A percentile compares a stretch with the other conserved stretches of the same genome.
Conservation (phyloP, 2,113 vertebrate genomes). For the Brachirus orientalis region DNA sequence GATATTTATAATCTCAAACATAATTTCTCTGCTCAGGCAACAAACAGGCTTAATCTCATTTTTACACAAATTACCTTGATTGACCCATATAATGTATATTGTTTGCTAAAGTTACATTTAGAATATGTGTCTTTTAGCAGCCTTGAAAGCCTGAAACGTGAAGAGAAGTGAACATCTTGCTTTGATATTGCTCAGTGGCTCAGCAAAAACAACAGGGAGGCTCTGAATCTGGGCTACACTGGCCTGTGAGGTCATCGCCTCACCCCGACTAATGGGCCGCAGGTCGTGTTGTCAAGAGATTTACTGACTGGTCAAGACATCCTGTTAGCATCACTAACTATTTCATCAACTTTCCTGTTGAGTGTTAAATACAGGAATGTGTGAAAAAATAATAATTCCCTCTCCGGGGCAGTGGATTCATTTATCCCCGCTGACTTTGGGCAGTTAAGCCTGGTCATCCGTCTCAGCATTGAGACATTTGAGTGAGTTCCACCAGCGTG, state of each 20-base stretch:
- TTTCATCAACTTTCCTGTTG: constrained; percentile 46
- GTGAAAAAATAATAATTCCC: constrained; percentile 32
- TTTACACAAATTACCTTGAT: no score
- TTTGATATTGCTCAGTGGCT: constrained; percentile 53
- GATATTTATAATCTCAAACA: not conserved
- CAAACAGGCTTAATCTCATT: no score
- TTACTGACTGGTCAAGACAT: constrained; percentile 62
- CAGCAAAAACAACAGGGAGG: constrained; percentile 48
- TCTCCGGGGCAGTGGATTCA: constrained; percentile 3
- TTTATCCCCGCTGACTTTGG: constrained; percentile 49
- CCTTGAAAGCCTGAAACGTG: constrained; percentile 34
- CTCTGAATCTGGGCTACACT: constrained; percentile 19
- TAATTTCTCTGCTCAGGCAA: not conserved
- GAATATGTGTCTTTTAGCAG: constrained; percentile 24
- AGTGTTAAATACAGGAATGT: constrained; percentile 25
- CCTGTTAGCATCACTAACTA: constrained; percentile 47
- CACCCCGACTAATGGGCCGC: constrained; percentile 38
- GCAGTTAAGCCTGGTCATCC: constrained; percentile 26
- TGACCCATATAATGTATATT: no score
- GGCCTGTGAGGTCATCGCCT: constrained; percentile 59
- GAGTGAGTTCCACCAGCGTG: constrained; percentile 54
- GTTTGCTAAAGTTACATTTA: no score
- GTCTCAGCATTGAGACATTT: constrained; percentile 37
- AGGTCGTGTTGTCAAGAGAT: constrained; percentile 52
- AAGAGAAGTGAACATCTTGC: constrained; percentile 23